Evolutionary conservation across 2,888 invertebrate genomes (phyloP), one percentile per base, ranked within the genome.

Genomic region (Conops quadrifasciatus): DNA sequence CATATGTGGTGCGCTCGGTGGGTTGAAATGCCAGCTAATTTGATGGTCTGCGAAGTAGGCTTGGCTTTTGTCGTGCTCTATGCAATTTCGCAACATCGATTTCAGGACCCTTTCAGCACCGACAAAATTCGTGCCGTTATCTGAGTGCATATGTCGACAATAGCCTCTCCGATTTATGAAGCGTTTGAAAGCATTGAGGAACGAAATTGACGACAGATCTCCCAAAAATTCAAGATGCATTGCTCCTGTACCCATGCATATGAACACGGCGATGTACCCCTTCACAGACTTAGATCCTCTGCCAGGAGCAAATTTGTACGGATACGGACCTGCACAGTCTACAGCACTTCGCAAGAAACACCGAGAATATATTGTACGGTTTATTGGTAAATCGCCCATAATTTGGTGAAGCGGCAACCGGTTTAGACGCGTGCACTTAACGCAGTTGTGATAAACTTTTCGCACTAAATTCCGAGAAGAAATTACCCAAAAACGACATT

Each of bases 91-190:
- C 16, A 49, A 19, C 49, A 49, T 49, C 19, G 19, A 1, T 49
- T n/a, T 58, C 7, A 58, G 58, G 5, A 28, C 60, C 19, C 13
- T 60, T n/a, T 60, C 60, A 9, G 60, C 60, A 26, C 60, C 30
- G 58, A 58, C 58, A 26, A 58, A 58, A 58, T 58, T 60, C 7
- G 60, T 60, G 7, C 58, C 58, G 15, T 58, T 58, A 9, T 58
- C 60, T 16, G 60, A 75, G 72, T 75, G 71, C 71, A 75, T 49
- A 16, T 68, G 60, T 30, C 49, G 47, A 47, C 60, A 68, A 28
- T 68, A 62, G 2, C 62, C 62, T 62, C 60, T 43, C 2, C 68
- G 51, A 26, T 53, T 68, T n/a, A 59, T 49, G 47, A 68, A 68
- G 21, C 67, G 67, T 67, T 56, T 68, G 47, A 49, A 67, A 13